Percentiles rank a stretch among this genome's conserved stretches.
Conservation (phyloP, 2,797 vertebrate genomes). For the Antrozous pallidus region DNA sequence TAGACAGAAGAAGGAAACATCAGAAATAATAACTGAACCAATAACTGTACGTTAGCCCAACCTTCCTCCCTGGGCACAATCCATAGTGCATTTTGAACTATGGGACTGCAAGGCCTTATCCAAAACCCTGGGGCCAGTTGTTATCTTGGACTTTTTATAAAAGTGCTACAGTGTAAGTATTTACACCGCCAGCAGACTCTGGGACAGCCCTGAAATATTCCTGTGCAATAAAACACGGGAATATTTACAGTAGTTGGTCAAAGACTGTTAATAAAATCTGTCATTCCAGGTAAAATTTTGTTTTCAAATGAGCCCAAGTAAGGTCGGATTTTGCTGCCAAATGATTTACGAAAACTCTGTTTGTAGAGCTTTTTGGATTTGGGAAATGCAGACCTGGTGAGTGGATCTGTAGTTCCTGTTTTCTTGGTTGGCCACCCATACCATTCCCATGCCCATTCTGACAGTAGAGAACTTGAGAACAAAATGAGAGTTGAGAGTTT, state of each 20-base stretch:
- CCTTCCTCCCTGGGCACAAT: neutral
- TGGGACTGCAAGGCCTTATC: neutral
- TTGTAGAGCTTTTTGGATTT: neutral
- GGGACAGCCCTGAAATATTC: neutral
- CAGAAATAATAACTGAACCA: neutral
- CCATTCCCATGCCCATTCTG: neutral
- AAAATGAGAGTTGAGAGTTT: neutral
- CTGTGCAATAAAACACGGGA: neutral
- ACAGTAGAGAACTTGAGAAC: neutral
- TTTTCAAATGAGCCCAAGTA: constrained; percentile 41
- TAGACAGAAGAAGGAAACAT: neutral
- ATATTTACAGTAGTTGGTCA: neutral
- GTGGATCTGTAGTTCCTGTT: neutral
- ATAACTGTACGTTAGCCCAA: neutral
- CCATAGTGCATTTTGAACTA: no score
- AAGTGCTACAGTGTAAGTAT: neutral
- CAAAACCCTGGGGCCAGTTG: neutral
- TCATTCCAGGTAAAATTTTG: constrained; percentile 15
- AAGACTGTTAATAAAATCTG: constrained; percentile 9
- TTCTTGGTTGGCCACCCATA: neutral
- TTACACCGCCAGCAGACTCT: neutral
- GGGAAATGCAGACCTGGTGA: neutral
- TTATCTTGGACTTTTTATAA: constrained; percentile 15
- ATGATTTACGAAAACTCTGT: neutral
- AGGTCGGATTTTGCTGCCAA: constrained; percentile 49